Evolutionary conservation across 2,888 invertebrate species (phyloP).

Genomic region (Coleophora deauratella): DNA sequence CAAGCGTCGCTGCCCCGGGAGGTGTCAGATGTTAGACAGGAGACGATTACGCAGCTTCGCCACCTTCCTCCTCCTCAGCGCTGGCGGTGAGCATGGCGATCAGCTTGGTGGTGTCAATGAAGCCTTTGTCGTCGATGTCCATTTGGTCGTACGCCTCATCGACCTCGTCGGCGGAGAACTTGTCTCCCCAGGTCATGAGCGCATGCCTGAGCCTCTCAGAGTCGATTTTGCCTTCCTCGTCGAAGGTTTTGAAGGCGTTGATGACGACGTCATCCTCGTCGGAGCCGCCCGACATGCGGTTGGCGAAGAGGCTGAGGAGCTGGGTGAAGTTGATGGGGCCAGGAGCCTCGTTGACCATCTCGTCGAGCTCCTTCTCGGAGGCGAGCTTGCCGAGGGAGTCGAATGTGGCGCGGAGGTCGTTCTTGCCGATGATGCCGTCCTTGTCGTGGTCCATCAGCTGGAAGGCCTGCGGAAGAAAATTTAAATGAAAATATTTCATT

Average conservation of each 20-base stretch:
- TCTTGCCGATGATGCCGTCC: slow-evolving; percentile 92
- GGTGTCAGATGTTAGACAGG: slow-evolving; percentile 19
- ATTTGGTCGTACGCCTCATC: slow-evolving; percentile 95
- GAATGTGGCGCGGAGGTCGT: slow-evolving; percentile 92
- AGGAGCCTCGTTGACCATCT: slow-evolving; percentile 90
- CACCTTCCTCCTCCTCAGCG: slow-evolving; percentile 85
- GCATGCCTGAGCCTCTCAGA: slow-evolving; percentile 92
- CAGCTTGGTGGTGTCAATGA: slow-evolving; percentile 90
- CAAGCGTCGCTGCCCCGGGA: slow-evolving; percentile 16
- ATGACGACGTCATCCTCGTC: slow-evolving; percentile 95
- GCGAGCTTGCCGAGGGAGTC: slow-evolving; percentile 93
- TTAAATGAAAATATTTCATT: no score
- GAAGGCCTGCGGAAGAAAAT: slow-evolving; percentile 82
- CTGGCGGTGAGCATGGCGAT: slow-evolving; percentile 92
- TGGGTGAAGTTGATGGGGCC: slow-evolving; percentile 97
- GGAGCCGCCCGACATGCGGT: slow-evolving; percentile 92
- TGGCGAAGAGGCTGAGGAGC: slow-evolving; percentile 92
- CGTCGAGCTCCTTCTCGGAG: slow-evolving; percentile 91
- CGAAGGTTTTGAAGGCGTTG: slow-evolving; percentile 94
- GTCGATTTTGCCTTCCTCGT: slow-evolving; percentile 90
- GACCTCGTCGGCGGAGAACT: slow-evolving; percentile 90
- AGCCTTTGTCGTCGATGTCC: slow-evolving; percentile 92
- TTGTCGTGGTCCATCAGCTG: slow-evolving; percentile 97
- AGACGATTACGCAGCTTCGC: slow-evolving; percentile 59
- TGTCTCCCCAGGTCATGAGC: slow-evolving; percentile 94